Evolutionary conservation across 2,113 vertebrate genomes (phyloP), one percentile per base, ranked within the genome.

Genomic region (Panurus biarmicus): DNA sequence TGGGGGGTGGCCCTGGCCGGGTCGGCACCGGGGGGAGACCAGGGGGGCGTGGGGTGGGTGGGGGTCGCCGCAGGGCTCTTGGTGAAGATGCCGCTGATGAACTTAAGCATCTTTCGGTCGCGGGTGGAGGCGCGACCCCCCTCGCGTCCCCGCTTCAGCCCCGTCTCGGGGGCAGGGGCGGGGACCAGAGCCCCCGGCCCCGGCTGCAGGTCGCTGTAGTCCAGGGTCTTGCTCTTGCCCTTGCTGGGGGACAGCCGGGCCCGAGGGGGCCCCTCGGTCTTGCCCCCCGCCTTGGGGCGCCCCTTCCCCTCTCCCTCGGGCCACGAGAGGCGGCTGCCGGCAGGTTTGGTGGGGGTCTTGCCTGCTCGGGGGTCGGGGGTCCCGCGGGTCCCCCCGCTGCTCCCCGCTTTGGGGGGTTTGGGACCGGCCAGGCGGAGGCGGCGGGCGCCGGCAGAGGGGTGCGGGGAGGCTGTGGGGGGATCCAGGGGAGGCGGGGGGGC

Each of bases 51-150:
- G 5, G 96, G 97, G 92, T 73, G 98, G 47, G 87, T 96, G 65
- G 96, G 97, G 51, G 98, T 96, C 64, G 97, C 97, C 9, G 98
- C 98, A 1, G 97, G 91, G 97, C 98, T 99, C 97, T 99, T 99
- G 81, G 98, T 98, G 97, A 99, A 99, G 97, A 99, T 99, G 74
- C 99, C 99, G 53, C 99, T 99, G 98, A 99, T 99, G 97, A 99
- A 99, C 97, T 99, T 99, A 44, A 99, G 98, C 99, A 99, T 99
- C 97, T 99, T 99, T 60, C 98, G 98, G 97, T 99, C 99, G n/a
- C 98, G 98, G 21, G 98, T 98, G 25, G 98, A 98, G 51, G 98
- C 97, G 71, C 98, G 97, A 22, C 97, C 97, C 35, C 97, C 97
- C 85, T 98, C 97, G 64, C 97, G 96, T 82, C 97, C 97, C 93